Percentiles rank a stretch among this genome's conserved stretches.
These are phyloP conservation scores for Poeciliopsis turrubarensis DNA, from an alignment of 2,113 vertebrate species.

Conservation along the genomic window DNA sequence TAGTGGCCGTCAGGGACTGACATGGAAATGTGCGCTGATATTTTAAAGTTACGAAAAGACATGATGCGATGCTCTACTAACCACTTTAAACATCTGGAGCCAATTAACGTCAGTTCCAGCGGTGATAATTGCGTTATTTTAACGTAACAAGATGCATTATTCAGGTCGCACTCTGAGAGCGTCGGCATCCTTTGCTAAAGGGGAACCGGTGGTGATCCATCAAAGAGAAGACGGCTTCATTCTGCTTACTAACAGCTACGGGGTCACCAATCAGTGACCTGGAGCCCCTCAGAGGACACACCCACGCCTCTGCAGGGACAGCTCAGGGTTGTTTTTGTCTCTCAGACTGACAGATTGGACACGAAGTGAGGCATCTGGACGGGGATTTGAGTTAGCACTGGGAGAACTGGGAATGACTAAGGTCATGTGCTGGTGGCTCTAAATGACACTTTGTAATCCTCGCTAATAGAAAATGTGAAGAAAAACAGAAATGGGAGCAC, in stretches of 20 bases:
- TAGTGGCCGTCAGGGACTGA: conserved; percentile 15
- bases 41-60: not conserved
- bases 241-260: conserved; percentile 30
- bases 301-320: not conserved
- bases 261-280: conserved; percentile 51
- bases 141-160: conserved; percentile 33
- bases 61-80: not conserved
- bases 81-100: conserved; percentile 3
- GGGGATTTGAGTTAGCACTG: not conserved
- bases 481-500: conserved; percentile 2
- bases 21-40: conserved; percentile 10
- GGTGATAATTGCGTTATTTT: conserved; percentile 45
- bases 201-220: conserved; percentile 50
- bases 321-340: conserved; percentile 10
- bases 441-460: conserved; percentile 16
- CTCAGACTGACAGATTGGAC: conserved; percentile 40
- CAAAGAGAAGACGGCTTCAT: conserved; percentile 42
- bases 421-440: conserved; percentile 24
- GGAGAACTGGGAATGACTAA: conserved; percentile 41
- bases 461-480: not conserved
- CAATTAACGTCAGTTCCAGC: conserved; percentile 23
- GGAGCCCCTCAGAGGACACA: conserved; percentile 1
- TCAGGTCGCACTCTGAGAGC: conserved; percentile 20
- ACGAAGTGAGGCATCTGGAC: conserved; percentile 26
- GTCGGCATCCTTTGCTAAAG: conserved; percentile 4